Evolutionary conservation across 2,113 vertebrate species (phyloP).

Genomic region (Pleuronectes platessa): DNA sequence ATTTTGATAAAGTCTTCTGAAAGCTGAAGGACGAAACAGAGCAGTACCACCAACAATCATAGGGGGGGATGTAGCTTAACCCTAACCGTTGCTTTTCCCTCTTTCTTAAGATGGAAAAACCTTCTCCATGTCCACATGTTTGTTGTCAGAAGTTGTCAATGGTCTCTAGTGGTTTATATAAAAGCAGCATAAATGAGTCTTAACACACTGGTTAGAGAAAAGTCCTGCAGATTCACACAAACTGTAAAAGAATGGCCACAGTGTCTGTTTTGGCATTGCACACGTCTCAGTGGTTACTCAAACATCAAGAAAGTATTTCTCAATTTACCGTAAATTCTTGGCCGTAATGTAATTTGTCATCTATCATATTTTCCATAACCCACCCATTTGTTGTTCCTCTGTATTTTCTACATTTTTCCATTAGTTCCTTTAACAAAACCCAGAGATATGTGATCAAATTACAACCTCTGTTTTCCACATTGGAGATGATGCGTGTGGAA

Average conservation of each 20-base stretch:
- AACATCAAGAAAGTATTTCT: not conserved
- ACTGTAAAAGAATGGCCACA: conserved; percentile 42
- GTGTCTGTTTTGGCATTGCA: conserved; percentile 56
- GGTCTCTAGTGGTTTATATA: no score
- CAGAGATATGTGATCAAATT: conserved; percentile 20
- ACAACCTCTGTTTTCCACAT: not conserved
- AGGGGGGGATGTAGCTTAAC: no score
- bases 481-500: conserved; percentile 16
- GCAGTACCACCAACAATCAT: no score
- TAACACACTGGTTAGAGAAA: conserved; percentile 5
- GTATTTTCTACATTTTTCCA: conserved; percentile 10
- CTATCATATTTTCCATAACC: conserved; percentile 21
- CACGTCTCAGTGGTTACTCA: conserved; percentile 34
- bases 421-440: conserved; percentile 26
- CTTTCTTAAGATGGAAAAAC: no score
- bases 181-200: no score
- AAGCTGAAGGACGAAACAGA: no score
- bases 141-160: no score
- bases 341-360: conserved; percentile 7
- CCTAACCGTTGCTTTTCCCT: no score
- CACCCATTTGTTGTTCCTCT: not conserved
- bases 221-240: not conserved
- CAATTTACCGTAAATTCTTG: conserved; percentile 1
- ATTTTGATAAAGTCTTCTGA: no score
- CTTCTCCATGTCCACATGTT: no score